Conservation (phyloP, 2,797 vertebrate species). For the Tarsius wallacei region DNA sequence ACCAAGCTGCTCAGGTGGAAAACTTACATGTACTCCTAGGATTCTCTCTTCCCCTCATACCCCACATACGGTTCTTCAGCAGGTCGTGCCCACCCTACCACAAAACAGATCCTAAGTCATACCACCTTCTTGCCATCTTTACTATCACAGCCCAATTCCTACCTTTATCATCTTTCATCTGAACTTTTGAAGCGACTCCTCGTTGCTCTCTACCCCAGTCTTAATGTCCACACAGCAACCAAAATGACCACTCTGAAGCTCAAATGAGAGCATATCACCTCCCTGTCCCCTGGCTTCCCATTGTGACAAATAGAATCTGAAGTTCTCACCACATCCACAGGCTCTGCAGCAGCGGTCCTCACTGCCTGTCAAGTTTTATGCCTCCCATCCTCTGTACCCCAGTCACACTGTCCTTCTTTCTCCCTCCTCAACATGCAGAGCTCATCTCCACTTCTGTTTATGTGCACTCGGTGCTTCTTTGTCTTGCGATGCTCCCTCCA, state of each 20-base stretch:
- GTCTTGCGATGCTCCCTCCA: not conserved
- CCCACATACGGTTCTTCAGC: not conserved
- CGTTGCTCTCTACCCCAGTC: not conserved
- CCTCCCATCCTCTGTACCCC: not conserved
- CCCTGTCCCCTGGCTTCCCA: not conserved
- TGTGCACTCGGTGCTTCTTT: not conserved
- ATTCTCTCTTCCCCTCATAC: not conserved
- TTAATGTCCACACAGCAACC: not conserved
- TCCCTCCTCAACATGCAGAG: not conserved
- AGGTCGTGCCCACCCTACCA: not conserved
- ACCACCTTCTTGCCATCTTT: not conserved
- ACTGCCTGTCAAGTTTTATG: not conserved
- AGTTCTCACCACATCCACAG: not conserved
- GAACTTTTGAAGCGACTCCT: not conserved
- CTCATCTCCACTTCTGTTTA: not conserved
- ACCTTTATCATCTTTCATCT: not conserved
- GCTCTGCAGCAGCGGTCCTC: not conserved
- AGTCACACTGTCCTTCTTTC: not conserved
- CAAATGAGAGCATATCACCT: not conserved
- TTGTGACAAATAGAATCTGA: not conserved
- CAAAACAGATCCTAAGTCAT: not conserved
- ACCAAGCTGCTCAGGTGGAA: not conserved
- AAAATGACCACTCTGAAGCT: not conserved
- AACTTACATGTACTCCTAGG: not conserved
- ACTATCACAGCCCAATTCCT: not conserved